Evolutionary conservation across 2,888 invertebrate genomes (phyloP), one percentile per base, ranked within the genome.

Genomic region (Lysandra coridon): DNA sequence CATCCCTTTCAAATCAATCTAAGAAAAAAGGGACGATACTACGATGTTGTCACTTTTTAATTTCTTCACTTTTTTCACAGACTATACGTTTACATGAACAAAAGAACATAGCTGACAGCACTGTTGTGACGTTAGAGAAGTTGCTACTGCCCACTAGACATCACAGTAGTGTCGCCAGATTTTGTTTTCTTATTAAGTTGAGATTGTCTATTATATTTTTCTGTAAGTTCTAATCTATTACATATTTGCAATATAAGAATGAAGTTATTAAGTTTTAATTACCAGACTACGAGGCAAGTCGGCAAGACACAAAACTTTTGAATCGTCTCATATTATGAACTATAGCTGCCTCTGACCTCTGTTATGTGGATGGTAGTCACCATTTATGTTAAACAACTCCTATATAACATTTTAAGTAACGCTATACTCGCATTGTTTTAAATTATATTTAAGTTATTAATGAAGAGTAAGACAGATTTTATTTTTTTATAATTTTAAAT

Each of bases 401-500:
- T 33, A 17, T 69, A 6, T 10, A 37, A 14, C 12, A 44, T n/a
- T 74, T 74, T 44, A 74, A n/a, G 40, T 44, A 74, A 44, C n/a
- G 17, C 7, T 57, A 53, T 57, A 76, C 76, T 76, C 76, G 30
- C 76, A 76, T 33, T 49, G 14, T 4, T 75, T 75, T 57, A 53
- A 53, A 49, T 17, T 76, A n/a, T 57, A 33, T 44, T 76, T 76
- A 69, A 17, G 40, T 73, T 73, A 74, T 53, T 5, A 62, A n/a
- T 23, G 57, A 37, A 40, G n/a, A 30, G 33, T 76, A 78, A 64
- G 78, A 40, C 64, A 78, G 60, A 64, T 64, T 40, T 64, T 64
- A 64, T 78, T 78, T 62, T 78, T 64, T 77, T 77, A 77, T 60
- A 64, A 64, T 62, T 44, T 40, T 78, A 78, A 81, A 80, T 79